Conservation (phyloP, 2,113 vertebrate species). For the Gnathonemus longibarbis region DNA sequence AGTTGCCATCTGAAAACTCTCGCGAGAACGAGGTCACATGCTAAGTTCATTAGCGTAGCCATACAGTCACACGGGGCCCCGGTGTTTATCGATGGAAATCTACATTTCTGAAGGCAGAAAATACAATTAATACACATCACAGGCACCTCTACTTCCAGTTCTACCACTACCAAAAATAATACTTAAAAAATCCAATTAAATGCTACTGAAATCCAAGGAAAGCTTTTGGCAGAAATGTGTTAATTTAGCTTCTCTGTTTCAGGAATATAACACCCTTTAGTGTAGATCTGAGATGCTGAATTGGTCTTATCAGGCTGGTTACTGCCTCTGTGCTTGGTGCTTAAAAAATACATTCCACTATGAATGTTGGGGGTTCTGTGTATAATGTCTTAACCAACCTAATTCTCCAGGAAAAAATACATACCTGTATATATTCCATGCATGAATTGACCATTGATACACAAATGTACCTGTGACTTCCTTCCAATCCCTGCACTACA, state of each 20-base stretch:
- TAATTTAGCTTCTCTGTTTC: background rate
- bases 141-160: background rate
- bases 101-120: background rate
- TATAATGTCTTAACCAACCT: background rate
- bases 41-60: background rate
- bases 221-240: background rate
- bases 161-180: background rate
- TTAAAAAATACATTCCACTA: background rate
- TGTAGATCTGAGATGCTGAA: background rate
- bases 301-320: background rate
- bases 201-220: background rate
- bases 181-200: background rate
- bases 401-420: background rate
- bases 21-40: background rate
- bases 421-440: background rate
- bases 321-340: background rate
- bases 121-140: background rate
- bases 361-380: background rate
- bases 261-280: background rate
- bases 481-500: background rate
- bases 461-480: background rate
- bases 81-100: background rate
- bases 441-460: background rate
- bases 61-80: background rate
- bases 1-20: background rate